phyloP scores from a whole-genome alignment of 1,140 invertebrate species.

The Phocides pigmalion region DNA sequence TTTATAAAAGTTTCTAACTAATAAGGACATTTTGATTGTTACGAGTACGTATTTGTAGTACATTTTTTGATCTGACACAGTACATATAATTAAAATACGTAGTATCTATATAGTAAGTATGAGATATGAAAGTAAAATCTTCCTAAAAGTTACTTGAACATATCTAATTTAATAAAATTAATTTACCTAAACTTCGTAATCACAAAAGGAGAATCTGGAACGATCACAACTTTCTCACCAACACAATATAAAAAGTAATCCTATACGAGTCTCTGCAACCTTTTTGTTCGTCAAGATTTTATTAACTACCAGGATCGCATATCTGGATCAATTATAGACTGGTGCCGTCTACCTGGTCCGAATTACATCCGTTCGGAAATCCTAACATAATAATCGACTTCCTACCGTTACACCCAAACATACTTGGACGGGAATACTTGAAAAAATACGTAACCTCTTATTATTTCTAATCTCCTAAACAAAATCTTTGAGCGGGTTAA shows the following conservation, averaged over 20 bases:
- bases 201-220: too few relatives aligned
- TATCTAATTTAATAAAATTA: too few relatives aligned
- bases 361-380: conserved; percentile 72
- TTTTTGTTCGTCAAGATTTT: conserved; percentile 16
- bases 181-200: too few relatives aligned
- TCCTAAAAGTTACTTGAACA: too few relatives aligned
- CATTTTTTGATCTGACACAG: too few relatives aligned
- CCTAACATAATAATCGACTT: conserved; percentile 77
- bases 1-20: too few relatives aligned
- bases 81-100: too few relatives aligned
- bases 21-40: too few relatives aligned
- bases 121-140: too few relatives aligned
- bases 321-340: conserved; percentile 31
- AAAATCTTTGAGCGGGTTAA: conserved; percentile 64
- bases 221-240: neutral
- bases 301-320: conserved; percentile 30
- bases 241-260: conserved; percentile 7
- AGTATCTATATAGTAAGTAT: too few relatives aligned
- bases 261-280: neutral
- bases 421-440: conserved; percentile 35
- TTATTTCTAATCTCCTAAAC: conserved; percentile 66
- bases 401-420: conserved; percentile 68
- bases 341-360: conserved; percentile 59
- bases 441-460: conserved; percentile 64
- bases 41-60: too few relatives aligned